phyloP scores from a whole-genome alignment of 2,113 vertebrate species.

The Rhadina sibilatrix region DNA sequence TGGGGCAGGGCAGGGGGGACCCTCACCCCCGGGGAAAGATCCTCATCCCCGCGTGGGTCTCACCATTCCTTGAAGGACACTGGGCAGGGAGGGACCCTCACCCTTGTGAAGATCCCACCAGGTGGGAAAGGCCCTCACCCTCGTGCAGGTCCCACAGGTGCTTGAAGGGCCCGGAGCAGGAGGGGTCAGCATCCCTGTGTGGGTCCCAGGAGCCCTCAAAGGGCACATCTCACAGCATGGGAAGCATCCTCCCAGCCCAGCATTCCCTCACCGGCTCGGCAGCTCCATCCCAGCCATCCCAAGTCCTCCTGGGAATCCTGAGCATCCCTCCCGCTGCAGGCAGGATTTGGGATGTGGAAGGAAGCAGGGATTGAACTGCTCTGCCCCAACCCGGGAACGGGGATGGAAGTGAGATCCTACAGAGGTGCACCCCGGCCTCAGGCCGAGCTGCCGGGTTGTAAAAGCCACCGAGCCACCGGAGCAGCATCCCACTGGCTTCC shows the following conservation, averaged over 20 bases:
- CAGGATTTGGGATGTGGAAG: fast-evolving
- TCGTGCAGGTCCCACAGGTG: not conserved
- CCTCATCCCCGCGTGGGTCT: not conserved
- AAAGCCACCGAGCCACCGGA: not conserved
- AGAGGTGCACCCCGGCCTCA: not conserved
- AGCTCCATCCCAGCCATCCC: not conserved
- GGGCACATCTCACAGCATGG: not conserved
- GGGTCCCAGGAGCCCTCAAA: not conserved
- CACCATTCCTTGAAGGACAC: not conserved
- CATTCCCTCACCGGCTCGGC: not conserved
- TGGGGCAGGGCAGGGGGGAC: not conserved
- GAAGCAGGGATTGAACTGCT: fast-evolving
- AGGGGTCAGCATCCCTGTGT: fast-evolving
- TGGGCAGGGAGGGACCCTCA: not conserved
- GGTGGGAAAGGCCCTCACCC: not conserved
- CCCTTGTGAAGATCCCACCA: not conserved
- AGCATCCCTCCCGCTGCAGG: fast-evolving
- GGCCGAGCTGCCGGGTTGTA: not conserved
- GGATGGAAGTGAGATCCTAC: not conserved
- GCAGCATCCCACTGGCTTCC: not conserved
- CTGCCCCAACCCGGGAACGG: fast-evolving
- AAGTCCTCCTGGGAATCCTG: fast-evolving
- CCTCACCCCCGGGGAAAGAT: not conserved
- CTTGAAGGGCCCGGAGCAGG: not conserved
- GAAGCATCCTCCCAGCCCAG: not conserved